phyloP scores from a whole-genome alignment of 2,888 invertebrate species.

The Agapetus fuscipes region DNA sequence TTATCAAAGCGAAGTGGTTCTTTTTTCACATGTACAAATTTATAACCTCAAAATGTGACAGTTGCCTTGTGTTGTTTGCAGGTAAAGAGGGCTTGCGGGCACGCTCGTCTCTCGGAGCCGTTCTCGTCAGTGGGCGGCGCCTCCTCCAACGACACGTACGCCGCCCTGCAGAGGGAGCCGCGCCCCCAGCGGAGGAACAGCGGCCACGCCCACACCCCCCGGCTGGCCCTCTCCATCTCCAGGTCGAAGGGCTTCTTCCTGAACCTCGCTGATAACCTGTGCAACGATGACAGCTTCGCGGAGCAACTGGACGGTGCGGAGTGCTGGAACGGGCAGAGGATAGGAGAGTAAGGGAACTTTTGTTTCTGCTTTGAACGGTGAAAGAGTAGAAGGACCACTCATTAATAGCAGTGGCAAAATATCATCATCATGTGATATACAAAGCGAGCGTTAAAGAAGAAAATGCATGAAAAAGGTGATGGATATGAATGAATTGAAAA shows the following conservation, averaged over 20 bases:
- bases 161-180: constrained; percentile 11
- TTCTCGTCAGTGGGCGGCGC: constrained; percentile 7
- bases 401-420: too few species aligned
- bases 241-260: constrained; percentile 76
- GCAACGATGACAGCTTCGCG: constrained; percentile 62
- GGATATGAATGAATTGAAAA: too few species aligned
- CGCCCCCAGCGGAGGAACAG: constrained; percentile 27
- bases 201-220: constrained; percentile 34
- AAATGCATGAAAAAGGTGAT: too few species aligned
- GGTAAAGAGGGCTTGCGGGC: constrained; percentile 47
- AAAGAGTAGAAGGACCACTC: too few species aligned
- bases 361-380: too few species aligned
- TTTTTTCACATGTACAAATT: too few species aligned
- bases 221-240: constrained; percentile 52
- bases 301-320: constrained; percentile 53
- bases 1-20: too few species aligned
- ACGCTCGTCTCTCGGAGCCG: constrained; percentile 19
- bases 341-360: constrained; percentile 59
- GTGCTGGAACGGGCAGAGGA: constrained; percentile 75
- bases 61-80: constrained; percentile 30
- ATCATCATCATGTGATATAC: too few species aligned
- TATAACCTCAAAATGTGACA: too few species aligned
- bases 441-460: too few species aligned
- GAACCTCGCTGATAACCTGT: constrained; percentile 69
- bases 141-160: constrained; percentile 22